Percentiles rank a stretch among this genome's conserved stretches.
Evolutionary conservation across 2,113 vertebrate species (phyloP).

Genomic region (Zapus hudsonius): DNA sequence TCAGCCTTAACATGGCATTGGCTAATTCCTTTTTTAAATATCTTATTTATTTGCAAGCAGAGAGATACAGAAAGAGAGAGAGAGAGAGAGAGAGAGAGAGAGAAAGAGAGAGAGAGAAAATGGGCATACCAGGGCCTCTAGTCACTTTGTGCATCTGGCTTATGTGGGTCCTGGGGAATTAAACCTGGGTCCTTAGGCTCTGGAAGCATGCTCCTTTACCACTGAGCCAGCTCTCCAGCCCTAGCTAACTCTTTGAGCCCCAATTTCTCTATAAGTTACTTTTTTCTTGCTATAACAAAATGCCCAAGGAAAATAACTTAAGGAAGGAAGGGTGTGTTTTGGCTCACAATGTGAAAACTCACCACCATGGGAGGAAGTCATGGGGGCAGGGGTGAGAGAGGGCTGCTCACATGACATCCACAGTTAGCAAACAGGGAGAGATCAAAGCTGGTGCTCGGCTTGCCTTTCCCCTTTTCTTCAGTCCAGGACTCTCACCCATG

Average conservation of each 20-base stretch:
- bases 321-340: not conserved
- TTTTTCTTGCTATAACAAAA: not conserved
- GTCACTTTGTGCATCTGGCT: no score
- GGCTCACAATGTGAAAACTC: not conserved
- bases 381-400: not conserved
- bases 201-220: no score
- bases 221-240: no score
- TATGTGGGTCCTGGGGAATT: no score
- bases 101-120: no score
- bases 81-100: no score
- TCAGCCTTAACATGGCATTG: not conserved
- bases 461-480: no score
- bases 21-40: not conserved
- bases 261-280: not conserved
- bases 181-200: no score
- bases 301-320: not conserved
- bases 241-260: not conserved
- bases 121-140: no score
- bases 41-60: no score
- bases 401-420: not conserved
- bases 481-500: no score
- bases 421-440: not conserved
- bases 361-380: not conserved
- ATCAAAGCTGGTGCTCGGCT: not conserved
- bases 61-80: no score